Base-by-base conservation (phyloP, 2,113 vertebrate genomes). In the Phylloscopus trochiloides region DNA sequence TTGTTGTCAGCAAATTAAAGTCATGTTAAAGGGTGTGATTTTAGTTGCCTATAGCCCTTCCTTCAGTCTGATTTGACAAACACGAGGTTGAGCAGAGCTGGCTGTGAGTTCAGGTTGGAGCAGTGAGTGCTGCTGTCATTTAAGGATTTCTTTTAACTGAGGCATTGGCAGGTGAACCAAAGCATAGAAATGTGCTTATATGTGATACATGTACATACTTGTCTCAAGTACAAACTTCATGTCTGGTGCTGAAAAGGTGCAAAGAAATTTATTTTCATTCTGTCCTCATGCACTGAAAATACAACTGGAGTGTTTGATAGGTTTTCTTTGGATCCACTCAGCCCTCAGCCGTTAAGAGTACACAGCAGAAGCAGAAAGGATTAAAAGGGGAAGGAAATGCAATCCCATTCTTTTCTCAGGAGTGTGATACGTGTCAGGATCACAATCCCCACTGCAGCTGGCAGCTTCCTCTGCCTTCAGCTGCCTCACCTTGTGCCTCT, bases 171-270 rank as follows among this genome's bases (percentile, higher is more conserved):
- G 62, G 90, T 83, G 61, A 90, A 42, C 15, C 47, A 34, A 54
- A 57, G 43, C 71, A 43, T 7, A 14, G 36, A 10, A 28, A 15
- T 0, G 0, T 66, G 24, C 38, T 11, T 62, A 2, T 36, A 4
- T 66, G 42, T 38, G 8, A 25, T 32, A 15, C 4, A 15, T 26
- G 29, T 17, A 13, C 15, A 7, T 8, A 14, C 42, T 70, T 67
- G 36, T 63, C 63, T 66, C 72, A 48, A 17, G 45, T 55, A 34
- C 50, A 29, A 38, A 45, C 26, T 24, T 58, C 31, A 2, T 47
- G 62, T 61, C 75, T 86, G 71, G 50, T 82, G 78, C 45, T 96
- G 63, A 83, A 75, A 65, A 61, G 59, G 14, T 29, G 32, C 47
- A 29, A 34, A 83, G 48, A 54, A 34, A 45, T 58, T 32, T 55